phyloP scores from a whole-genome alignment of 2,888 invertebrate species.

The Sarcophaga variegata region DNA sequence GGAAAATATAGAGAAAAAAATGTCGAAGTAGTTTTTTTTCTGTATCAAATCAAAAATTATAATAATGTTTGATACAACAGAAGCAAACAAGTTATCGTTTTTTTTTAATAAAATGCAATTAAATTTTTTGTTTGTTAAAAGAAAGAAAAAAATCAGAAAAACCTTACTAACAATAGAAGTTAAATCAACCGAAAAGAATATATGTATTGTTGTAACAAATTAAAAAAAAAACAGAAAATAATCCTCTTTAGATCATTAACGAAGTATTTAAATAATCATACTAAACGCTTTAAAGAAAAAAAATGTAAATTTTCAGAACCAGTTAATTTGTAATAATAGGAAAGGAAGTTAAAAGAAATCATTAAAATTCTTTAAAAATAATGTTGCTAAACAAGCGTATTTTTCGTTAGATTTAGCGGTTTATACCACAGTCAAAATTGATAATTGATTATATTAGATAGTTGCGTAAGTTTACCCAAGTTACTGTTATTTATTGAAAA shows the following conservation, averaged over 20 bases:
- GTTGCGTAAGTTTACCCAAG: too few relatives aligned
- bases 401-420: too few relatives aligned
- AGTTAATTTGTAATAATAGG: too few relatives aligned
- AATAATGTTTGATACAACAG: neutral
- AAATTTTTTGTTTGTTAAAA: conserved; percentile 38
- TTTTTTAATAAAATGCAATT: conserved; percentile 57
- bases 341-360: too few relatives aligned
- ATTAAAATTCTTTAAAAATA: too few relatives aligned
- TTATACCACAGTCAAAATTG: too few relatives aligned
- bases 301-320: conserved; percentile 38
- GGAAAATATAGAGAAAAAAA: conserved; percentile 65
- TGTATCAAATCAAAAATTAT: conserved; percentile 1
- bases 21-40: conserved; percentile 19
- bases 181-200: neutral
- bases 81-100: neutral
- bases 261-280: neutral
- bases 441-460: too few relatives aligned
- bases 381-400: too few relatives aligned
- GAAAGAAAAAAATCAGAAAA: neutral
- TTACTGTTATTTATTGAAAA: too few relatives aligned
- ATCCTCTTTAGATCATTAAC: neutral
- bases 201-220: too few relatives aligned
- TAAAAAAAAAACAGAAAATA: neutral
- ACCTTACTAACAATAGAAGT: neutral
- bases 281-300: neutral